Percentiles rank a stretch among this genome's conserved stretches.
Conservation (phyloP, 2,888 invertebrate species). For the Lamellibrachia satsuma region DNA sequence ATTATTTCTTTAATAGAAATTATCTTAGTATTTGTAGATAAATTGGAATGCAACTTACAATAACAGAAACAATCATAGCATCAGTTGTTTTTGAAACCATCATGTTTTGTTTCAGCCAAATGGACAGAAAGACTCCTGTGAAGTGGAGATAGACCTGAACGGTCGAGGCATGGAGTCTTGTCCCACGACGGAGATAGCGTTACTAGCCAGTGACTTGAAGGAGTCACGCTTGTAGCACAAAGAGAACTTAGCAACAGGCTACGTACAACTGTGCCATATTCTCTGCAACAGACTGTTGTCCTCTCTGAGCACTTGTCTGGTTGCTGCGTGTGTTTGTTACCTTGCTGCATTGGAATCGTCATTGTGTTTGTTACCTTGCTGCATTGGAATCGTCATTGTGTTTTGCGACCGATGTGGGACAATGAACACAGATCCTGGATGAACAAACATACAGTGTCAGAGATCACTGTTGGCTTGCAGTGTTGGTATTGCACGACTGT, state of each 20-base stretch:
- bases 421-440: neutral
- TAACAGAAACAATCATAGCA: neutral
- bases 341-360: neutral
- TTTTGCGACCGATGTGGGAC: neutral
- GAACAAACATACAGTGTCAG: neutral
- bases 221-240: slow-evolving; percentile 2
- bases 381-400: neutral
- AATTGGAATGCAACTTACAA: neutral
- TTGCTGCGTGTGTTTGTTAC: too few relatives aligned
- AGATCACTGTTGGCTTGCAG: neutral
- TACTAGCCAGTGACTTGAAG: neutral
- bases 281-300: neutral
- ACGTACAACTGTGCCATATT: neutral
- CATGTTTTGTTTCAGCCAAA: neutral
- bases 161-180: neutral
- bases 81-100: neutral
- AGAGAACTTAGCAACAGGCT: neutral
- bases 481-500: neutral
- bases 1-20: neutral
- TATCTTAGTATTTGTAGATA: neutral
- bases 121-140: neutral
- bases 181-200: neutral
- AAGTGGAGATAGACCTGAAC: neutral
- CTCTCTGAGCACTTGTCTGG: neutral
- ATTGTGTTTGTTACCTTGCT: neutral